Evolutionary conservation across 1,140 invertebrate species (phyloP), one percentile per base, ranked within the genome.

Genomic region (Ceratina japonica): DNA sequence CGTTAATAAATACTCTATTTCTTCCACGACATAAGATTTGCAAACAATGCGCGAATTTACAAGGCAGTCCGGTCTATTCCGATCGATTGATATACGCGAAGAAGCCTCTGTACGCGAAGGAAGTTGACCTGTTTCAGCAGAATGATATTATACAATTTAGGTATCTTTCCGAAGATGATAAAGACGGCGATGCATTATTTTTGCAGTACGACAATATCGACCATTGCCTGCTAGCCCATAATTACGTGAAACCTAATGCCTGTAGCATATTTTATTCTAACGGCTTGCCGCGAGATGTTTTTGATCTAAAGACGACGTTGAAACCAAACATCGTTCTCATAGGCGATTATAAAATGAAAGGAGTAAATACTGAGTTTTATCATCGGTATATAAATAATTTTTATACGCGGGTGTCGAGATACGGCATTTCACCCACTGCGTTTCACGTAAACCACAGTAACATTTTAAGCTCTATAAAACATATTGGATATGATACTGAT

Each of bases 31-130:
- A 84, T 37, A 75, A 85, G 74, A 84, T 87, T 20, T 88, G 86
- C 56, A 61, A 56, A 18, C 27, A 83, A 20, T 89, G 84, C 15
- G 79, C 72, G 8, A 81, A 37, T 37, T 81, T 18, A 31, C 65
- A 80, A 20, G 54, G 68, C 37, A 91, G 86, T 74, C 90, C 90
- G 5, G 84, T 91, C 20, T 92, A 91, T 44, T 92, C 89, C 15
- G 91, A 92, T 80, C 85, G 84, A 7, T 80, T 92, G 10, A 76
- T 91, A 31, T 90, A 90, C 51, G 68, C 78, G 13, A 90, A 87
- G 15, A 64, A 86, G n/a, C 69, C 84, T 0, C 77, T 91, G 2
- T 62, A 71, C 1, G 86, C 87, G 0, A 82, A 70, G 63, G 88
- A 90, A 70, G 84, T 89, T n/a, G 56, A 75, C 37, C 69, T 90